These are phyloP conservation scores for Blera fallax DNA, from an alignment of 2,888 invertebrate genomes.

Conservation along the genomic window DNA sequence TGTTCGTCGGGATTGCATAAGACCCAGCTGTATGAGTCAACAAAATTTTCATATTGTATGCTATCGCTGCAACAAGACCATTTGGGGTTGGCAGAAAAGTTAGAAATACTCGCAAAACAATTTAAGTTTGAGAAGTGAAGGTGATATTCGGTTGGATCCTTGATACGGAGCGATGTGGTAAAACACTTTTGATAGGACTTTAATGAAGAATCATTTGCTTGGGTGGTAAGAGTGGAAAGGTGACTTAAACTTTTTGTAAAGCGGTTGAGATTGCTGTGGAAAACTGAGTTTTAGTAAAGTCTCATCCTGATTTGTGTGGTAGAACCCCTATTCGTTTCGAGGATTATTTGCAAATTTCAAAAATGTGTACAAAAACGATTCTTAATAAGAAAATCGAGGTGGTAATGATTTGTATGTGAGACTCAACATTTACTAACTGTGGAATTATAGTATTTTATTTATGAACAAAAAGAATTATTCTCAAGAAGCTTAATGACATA, in stretches of 20 bases:
- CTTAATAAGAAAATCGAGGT: too few species aligned
- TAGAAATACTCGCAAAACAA: conserved; percentile 9
- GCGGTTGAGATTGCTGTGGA: background rate
- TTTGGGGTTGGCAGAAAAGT: background rate
- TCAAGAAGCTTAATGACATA: too few species aligned
- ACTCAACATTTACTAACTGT: too few species aligned
- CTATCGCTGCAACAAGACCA: background rate
- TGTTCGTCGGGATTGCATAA: background rate
- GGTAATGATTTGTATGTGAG: too few species aligned
- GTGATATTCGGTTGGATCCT: conserved; percentile 14
- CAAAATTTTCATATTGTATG: background rate
- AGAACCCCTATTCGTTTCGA: too few species aligned
- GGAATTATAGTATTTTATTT: too few species aligned
- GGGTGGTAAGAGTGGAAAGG: background rate
- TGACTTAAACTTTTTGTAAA: too few species aligned
- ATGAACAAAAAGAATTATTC: too few species aligned
- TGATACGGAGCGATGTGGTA: background rate
- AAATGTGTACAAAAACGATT: too few species aligned
- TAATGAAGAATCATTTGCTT: conserved; percentile 16
- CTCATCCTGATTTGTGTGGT: background rate
- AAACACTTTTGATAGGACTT: conserved; percentile 20
- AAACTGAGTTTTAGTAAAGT: background rate
- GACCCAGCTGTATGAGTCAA: background rate
- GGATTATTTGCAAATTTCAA: too few species aligned
- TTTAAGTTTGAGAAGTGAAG: conserved; percentile 1